Base-by-base conservation (phyloP, 1,140 invertebrate genomes). In the Aleiodes sp. region DNA sequence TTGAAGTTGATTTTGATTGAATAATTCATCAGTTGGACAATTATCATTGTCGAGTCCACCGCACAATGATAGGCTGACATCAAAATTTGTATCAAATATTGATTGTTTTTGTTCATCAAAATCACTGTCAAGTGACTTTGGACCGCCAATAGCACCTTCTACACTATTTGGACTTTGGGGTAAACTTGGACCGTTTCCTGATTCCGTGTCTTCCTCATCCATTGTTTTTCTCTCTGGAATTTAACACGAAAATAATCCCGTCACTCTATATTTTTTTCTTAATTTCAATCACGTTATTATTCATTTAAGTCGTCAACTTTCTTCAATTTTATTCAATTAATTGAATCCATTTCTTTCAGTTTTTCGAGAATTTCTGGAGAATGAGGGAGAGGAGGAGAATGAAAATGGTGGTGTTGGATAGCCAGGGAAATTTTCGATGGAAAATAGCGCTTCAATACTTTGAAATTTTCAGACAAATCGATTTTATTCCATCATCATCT, bases 151-250 rank as follows among this genome's bases (percentile, higher is more conserved):
- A 12, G 90, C 92, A 14, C 93, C 93, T 77, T 96, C 94, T 19
- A 93, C 90, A 63, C 94, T 96, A 73, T 94, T 94, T 3, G 97
- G 96, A 56, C 95, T 98, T 78, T 98, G 96, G 1, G 96, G 94
- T 62, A 98, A 86, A 26, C 96, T 98, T 8, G 95, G 92, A 4
- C 97, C 97, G 80, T 96, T 96, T 41, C 97, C 97, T 57, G 96
- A 98, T 86, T 99, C 96, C 61, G 92, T 92, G 87, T 99, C 97
- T 80, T 97, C 96, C 81, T 98, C 96, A 28, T 90, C 89, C 12
- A 73, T 60, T 24, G 63, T 66, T 80, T 86, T 86, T 73, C 71
- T 73, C 73, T 82, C 81, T 82, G 39, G 6, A 74, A 73, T 74
- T 73, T 52, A 8, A 52, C 12, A 73, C 57, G 14, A 46, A 21